phyloP scores from a whole-genome alignment of 2,797 vertebrate genomes.

The Lepilemur ruficaudatus region DNA sequence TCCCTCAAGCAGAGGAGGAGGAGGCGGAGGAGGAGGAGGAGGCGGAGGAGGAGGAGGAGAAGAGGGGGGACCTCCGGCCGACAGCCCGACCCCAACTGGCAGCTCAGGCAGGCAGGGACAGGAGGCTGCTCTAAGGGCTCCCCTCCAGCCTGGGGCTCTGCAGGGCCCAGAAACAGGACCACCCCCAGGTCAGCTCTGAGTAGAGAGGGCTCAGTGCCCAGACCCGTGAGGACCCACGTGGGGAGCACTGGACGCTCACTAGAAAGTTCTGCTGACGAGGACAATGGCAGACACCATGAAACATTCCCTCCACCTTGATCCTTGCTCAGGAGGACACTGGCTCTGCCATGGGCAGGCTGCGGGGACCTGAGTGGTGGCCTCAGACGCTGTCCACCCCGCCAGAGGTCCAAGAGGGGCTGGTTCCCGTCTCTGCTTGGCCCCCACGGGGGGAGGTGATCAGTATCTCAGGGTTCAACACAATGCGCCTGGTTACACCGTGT shows the following conservation, averaged over 20 bases:
- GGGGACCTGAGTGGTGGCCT: background rate
- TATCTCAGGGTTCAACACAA: rapidly evolving
- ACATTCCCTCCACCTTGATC: rapidly evolving
- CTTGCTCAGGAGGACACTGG: background rate
- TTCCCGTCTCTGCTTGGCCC: background rate
- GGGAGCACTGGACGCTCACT: background rate
- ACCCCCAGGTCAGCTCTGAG: background rate
- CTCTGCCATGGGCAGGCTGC: background rate
- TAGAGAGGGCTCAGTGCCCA: background rate
- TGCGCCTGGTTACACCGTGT: rapidly evolving
- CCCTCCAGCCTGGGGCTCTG: background rate
- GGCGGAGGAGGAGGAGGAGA: rapidly evolving
- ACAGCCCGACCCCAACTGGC: background rate
- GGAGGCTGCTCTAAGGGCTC: background rate
- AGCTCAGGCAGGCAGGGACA: rapidly evolving
- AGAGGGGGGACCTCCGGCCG: background rate
- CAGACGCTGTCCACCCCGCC: rapidly evolving
- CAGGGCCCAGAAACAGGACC: background rate
- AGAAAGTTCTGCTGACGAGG: background rate
- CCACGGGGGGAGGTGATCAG: background rate
- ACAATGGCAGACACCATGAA: background rate
- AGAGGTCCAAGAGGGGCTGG: background rate
- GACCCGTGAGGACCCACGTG: rapidly evolving
- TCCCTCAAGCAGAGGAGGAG: no score
- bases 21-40: no score